Percentiles rank a stretch among this genome's conserved stretches.
phyloP scores from a whole-genome alignment of 2,888 invertebrate species.

The Papilio gigon region DNA sequence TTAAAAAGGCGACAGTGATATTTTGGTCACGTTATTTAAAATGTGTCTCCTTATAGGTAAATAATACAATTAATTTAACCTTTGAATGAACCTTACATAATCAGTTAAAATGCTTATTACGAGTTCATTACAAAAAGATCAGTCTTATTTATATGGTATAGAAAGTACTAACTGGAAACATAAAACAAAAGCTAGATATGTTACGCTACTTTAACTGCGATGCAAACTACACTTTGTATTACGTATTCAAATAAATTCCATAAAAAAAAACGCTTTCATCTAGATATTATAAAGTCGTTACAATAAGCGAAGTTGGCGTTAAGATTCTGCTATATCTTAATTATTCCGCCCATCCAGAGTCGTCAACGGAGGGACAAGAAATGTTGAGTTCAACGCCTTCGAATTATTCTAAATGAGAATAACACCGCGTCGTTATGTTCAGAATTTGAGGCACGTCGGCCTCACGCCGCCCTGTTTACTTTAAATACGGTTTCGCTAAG shows the following conservation, averaged over 20 bases:
- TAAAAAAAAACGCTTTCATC: conserved; percentile 18
- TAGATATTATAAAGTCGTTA: conserved; percentile 27
- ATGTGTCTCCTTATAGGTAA: neutral
- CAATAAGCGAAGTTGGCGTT: conserved; percentile 23
- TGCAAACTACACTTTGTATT: conserved; percentile 14
- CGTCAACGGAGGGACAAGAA: conserved; percentile 37
- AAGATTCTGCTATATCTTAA: conserved; percentile 34
- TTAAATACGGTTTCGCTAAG: conserved; percentile 79
- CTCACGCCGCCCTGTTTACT: conserved; percentile 78
- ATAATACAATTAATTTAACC: neutral
- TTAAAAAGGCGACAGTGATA: conserved; percentile 14
- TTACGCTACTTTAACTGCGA: neutral
- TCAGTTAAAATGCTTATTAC: neutral
- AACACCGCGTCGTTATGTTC: conserved; percentile 64
- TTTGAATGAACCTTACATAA: neutral
- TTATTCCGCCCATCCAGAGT: conserved; percentile 38
- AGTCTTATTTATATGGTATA: no score
- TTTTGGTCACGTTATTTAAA: conserved; percentile 1
- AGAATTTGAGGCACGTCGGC: conserved; percentile 72
- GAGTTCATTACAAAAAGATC: no score
- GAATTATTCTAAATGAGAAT: conserved; percentile 68
- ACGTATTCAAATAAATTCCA: conserved; percentile 12
- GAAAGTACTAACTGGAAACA: neutral
- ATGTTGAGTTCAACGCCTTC: conserved; percentile 50
- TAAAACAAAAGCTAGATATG: conserved; percentile 16